Evolutionary conservation across 1,140 invertebrate species (phyloP).

Genomic region (Papilio xuthus): DNA sequence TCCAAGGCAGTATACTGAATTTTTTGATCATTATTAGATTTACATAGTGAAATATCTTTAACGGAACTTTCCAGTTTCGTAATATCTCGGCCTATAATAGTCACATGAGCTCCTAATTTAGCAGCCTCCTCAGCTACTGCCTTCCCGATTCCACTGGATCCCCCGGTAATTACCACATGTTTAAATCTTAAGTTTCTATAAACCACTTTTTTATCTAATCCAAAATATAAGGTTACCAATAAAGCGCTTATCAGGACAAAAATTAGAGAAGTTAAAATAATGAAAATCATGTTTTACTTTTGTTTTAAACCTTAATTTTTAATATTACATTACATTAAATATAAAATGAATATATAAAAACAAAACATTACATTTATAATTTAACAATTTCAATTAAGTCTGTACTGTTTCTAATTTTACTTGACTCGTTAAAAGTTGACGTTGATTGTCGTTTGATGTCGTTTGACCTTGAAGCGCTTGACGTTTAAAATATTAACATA

Average conservation of each 20-base stretch:
- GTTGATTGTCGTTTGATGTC: too few species aligned
- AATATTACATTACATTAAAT: not conserved
- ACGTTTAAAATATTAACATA: too few species aligned
- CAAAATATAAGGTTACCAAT: conserved; percentile 47
- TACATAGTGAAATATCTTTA: conserved; percentile 81
- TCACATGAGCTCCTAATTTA: conserved; percentile 91
- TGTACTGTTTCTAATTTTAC: too few species aligned
- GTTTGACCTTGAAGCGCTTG: too few species aligned
- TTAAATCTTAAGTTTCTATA: conserved; percentile 74
- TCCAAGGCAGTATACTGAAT: conserved; percentile 89
- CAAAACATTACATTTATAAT: not conserved
- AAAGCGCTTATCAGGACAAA: conserved; percentile 45
- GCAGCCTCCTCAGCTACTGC: conserved; percentile 89
- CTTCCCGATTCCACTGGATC: conserved; percentile 97
- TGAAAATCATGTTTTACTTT: conserved; percentile 35
- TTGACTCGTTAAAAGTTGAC: too few species aligned
- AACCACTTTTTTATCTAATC: conserved; percentile 60
- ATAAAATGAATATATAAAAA: not conserved
- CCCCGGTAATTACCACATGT: conserved; percentile 92
- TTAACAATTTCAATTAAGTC: too few species aligned
- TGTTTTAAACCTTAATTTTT: not conserved
- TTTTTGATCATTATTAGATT: conserved; percentile 82
- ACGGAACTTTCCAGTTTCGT: conserved; percentile 85
- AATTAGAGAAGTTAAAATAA: conserved; percentile 42
- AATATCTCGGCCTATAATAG: conserved; percentile 92